Percentiles rank a stretch among this genome's conserved stretches.
phyloP scores from a whole-genome alignment of 1,140 invertebrate species.

The Ladona fulva region DNA sequence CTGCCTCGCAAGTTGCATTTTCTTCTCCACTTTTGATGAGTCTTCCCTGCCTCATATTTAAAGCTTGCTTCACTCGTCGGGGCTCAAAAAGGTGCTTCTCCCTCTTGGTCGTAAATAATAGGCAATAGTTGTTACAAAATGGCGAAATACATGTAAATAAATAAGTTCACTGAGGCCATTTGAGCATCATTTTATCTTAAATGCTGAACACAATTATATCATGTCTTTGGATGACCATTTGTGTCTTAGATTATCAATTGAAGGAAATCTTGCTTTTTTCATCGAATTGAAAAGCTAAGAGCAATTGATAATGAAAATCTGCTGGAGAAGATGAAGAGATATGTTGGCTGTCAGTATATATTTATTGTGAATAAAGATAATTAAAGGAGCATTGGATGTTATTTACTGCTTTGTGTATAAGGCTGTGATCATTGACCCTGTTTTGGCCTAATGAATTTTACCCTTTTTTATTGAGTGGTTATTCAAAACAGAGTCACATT shows the following conservation, averaged over 20 bases:
- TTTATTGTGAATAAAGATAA: constrained; percentile 11
- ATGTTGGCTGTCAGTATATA: constrained; percentile 2
- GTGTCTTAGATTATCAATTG: background rate
- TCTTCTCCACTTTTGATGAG: background rate
- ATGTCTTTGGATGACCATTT: constrained; percentile 1
- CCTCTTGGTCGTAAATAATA: background rate
- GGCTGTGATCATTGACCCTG: too few species aligned
- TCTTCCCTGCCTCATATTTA: background rate
- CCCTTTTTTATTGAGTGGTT: too few species aligned
- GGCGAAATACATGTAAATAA: constrained; percentile 10
- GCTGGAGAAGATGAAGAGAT: background rate
- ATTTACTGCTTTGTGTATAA: background rate
- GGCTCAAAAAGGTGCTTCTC: background rate
- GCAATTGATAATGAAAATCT: background rate
- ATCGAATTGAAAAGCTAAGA: background rate
- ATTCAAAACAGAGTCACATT: too few species aligned
- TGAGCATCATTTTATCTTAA: background rate
- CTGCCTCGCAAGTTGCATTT: background rate
- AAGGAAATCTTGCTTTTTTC: background rate
- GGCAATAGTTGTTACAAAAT: constrained; percentile 6
- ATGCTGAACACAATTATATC: background rate
- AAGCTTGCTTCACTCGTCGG: background rate
- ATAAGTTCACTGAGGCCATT: background rate
- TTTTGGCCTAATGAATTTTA: too few species aligned
- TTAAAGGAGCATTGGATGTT: background rate